phyloP scores from a whole-genome alignment of 2,113 vertebrate genomes.

The Periophthalmodon schlosseri region DNA sequence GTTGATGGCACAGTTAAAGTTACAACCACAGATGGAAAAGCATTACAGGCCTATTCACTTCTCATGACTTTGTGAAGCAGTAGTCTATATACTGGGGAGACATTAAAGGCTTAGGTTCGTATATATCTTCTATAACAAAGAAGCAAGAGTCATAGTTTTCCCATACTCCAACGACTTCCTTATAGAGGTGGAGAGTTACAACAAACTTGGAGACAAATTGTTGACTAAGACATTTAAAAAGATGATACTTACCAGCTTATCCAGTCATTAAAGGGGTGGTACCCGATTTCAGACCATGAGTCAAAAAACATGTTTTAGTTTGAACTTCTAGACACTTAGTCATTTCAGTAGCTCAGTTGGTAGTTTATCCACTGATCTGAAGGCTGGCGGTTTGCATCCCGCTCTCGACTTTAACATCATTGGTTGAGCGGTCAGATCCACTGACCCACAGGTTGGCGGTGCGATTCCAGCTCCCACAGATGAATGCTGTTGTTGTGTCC shows the following conservation, averaged over 20 bases:
- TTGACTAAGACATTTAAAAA: background rate
- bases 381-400: no score
- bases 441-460: no score
- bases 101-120: slow-evolving; percentile 50
- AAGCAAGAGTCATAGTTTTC: slow-evolving; percentile 48
- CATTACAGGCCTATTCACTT: slow-evolving; percentile 46
- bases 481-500: no score
- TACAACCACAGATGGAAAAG: slow-evolving; percentile 71
- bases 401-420: no score
- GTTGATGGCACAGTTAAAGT: slow-evolving; percentile 67
- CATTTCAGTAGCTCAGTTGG: no score
- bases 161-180: slow-evolving; percentile 36
- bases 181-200: background rate
- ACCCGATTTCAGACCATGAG: no score
- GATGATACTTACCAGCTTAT: background rate
- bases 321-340: no score
- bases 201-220: background rate
- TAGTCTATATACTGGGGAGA: slow-evolving; percentile 36
- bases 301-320: no score
- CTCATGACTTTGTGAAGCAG: slow-evolving; percentile 45
- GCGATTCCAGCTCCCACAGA: no score
- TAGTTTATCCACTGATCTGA: no score
- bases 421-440: no score
- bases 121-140: slow-evolving; percentile 55
- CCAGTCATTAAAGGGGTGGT: background rate